Percentiles rank a stretch among this genome's conserved stretches.
Conservation (phyloP, 2,797 vertebrate species). For the Malurus splendens region DNA sequence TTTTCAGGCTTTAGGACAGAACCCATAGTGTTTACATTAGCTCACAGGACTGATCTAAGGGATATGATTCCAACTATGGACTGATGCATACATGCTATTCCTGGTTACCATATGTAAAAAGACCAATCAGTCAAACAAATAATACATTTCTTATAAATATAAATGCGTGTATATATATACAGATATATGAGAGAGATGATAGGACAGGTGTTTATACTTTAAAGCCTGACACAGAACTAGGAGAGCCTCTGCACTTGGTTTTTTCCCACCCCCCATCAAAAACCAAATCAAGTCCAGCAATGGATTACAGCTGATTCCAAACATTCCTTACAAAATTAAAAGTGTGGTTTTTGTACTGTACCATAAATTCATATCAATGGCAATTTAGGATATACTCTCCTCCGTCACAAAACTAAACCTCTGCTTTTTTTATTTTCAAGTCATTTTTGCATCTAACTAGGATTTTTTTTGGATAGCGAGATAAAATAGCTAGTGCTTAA, state of each 20-base stretch:
- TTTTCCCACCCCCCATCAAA: neutral
- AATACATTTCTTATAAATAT: slow-evolving; percentile 62
- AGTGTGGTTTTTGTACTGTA: slow-evolving; percentile 46
- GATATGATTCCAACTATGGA: slow-evolving; percentile 18
- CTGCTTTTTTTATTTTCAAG: slow-evolving; percentile 35
- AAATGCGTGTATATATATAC: slow-evolving; percentile 21
- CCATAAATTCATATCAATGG: slow-evolving; percentile 50
- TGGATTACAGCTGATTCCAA: slow-evolving; percentile 5
- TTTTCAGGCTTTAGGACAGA: slow-evolving; percentile 42
- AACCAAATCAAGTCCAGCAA: slow-evolving; percentile 26
- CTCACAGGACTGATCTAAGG: slow-evolving; percentile 22
- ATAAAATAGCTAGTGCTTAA: slow-evolving; percentile 31
- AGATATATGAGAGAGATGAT: slow-evolving; percentile 27
- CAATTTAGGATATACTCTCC: slow-evolving; percentile 54
- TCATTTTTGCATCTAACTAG: slow-evolving; percentile 45
- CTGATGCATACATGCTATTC: slow-evolving; percentile 47
- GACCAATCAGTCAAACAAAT: slow-evolving; percentile 45
- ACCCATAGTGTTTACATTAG: slow-evolving; percentile 21
- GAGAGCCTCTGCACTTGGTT: slow-evolving; percentile 8
- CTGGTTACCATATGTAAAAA: slow-evolving; percentile 42
- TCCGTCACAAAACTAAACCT: slow-evolving; percentile 41
- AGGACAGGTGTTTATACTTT: slow-evolving; percentile 47
- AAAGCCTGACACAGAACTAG: slow-evolving; percentile 51
- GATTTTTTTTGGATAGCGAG: slow-evolving; percentile 10
- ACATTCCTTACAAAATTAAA: slow-evolving; percentile 9